These are phyloP conservation scores for Cyprinodon brontotheroides DNA, from an alignment of 2,113 vertebrate genomes.

Conservation along the genomic window DNA sequence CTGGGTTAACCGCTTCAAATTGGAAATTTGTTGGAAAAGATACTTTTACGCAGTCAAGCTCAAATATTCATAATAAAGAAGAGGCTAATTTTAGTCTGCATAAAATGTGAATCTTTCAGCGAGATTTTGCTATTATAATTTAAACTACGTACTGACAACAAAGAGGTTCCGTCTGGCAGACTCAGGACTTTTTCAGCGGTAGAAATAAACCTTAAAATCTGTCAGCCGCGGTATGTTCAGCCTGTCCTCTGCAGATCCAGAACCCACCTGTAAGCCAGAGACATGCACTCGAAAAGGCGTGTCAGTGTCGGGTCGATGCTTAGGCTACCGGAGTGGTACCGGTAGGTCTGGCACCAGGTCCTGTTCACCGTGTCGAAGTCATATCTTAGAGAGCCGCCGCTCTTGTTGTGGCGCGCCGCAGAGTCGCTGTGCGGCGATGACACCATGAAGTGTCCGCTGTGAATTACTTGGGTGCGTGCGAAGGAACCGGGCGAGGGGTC, in stretches of 20 bases:
- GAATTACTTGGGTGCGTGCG: constrained; percentile 87
- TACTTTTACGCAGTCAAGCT: neutral
- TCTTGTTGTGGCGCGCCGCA: constrained; percentile 75
- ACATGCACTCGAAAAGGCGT: constrained; percentile 97
- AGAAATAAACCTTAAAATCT: neutral
- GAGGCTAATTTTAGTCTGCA: neutral
- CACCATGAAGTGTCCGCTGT: constrained; percentile 99
- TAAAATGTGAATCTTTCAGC: neutral
- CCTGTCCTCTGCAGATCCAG: neutral
- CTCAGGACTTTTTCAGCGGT: neutral
- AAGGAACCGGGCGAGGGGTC: constrained; percentile 29
- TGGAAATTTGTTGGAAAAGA: constrained; percentile 2
- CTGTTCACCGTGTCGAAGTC: constrained; percentile 80
- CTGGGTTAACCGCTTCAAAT: neutral
- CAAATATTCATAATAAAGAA: neutral
- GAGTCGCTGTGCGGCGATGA: constrained; percentile 93
- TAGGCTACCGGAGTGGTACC: constrained; percentile 83
- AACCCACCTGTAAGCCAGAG: constrained; percentile 94
- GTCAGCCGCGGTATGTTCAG: neutral
- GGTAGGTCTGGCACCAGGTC: constrained; percentile 76
- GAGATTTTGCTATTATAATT: neutral
- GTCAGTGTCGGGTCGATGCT: constrained; percentile 95
- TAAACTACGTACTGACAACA: neutral
- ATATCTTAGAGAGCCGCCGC: constrained; percentile 50
- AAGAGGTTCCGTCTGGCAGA: neutral